Percentiles rank a stretch among this genome's conserved stretches.
These are phyloP conservation scores for Micrasema minimum DNA, from an alignment of 1,140 invertebrate genomes.

Conservation along the genomic window DNA sequence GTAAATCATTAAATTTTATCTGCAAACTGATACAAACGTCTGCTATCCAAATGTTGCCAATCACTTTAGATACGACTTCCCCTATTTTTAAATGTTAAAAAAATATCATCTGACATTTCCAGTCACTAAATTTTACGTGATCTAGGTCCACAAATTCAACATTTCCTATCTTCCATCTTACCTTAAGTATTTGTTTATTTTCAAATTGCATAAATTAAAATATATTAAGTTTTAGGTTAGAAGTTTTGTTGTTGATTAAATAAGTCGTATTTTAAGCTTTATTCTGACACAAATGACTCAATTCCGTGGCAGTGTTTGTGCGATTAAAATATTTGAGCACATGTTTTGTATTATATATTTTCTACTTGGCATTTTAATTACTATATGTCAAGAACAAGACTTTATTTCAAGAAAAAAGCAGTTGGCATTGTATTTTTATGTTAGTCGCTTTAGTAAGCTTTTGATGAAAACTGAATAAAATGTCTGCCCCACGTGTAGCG, in stretches of 20 bases:
- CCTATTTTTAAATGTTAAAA: too few relatives aligned
- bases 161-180: slow-evolving; percentile 46
- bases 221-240: slow-evolving; percentile 38
- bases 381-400: background rate
- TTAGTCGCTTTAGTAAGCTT: background rate
- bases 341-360: slow-evolving; percentile 28
- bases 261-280: slow-evolving; percentile 39
- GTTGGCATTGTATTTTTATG: background rate
- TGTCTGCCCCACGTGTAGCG: too few relatives aligned
- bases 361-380: slow-evolving; percentile 13
- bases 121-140: slow-evolving; percentile 11
- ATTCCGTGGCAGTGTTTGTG: slow-evolving; percentile 28
- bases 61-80: too few relatives aligned
- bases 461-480: too few relatives aligned
- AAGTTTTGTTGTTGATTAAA: slow-evolving; percentile 18
- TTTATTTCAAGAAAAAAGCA: background rate
- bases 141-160: slow-evolving; percentile 5
- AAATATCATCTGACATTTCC: slow-evolving; percentile 13
- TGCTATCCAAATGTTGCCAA: too few relatives aligned
- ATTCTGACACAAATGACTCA: slow-evolving; percentile 47
- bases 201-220: slow-evolving; percentile 50
- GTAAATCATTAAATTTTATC: too few relatives aligned
- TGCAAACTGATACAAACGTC: too few relatives aligned
- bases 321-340: slow-evolving; percentile 32
- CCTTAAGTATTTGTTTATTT: slow-evolving; percentile 50